phyloP scores from a whole-genome alignment of 2,888 invertebrate genomes.

The Desoria tigrina region DNA sequence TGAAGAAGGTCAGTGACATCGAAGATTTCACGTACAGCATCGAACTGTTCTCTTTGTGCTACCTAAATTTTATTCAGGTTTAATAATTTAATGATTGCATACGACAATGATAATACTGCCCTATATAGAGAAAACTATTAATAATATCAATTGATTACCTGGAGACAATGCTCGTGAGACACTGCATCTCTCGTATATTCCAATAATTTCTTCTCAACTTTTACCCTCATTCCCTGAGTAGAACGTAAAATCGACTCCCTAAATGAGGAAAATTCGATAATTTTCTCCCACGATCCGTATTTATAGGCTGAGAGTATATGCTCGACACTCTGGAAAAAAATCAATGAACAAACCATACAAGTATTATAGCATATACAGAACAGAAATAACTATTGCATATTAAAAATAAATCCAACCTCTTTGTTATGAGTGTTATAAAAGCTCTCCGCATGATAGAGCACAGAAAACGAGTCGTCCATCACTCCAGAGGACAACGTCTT shows the following conservation, averaged over 20 bases:
- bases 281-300: slow-evolving; percentile 89
- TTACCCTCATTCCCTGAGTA: slow-evolving; percentile 70
- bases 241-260: slow-evolving; percentile 78
- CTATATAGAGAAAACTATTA: background rate
- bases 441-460: slow-evolving; percentile 74
- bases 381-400: slow-evolving; percentile 45
- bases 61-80: no score
- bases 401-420: slow-evolving; percentile 66
- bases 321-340: slow-evolving; percentile 73
- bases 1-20: slow-evolving; percentile 18
- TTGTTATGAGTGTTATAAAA: slow-evolving; percentile 87
- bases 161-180: slow-evolving; percentile 42
- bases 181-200: slow-evolving; percentile 65
- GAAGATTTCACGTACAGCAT: background rate
- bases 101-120: no score
- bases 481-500: slow-evolving; percentile 72
- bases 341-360: no score
- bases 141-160: background rate
- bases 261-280: slow-evolving; percentile 85
- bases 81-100: no score
- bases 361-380: no score
- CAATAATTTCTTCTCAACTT: slow-evolving; percentile 69
- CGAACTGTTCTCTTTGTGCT: slow-evolving; percentile 14
- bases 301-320: slow-evolving; percentile 90
- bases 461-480: slow-evolving; percentile 67